These are phyloP conservation scores for Gorsachius goisagi DNA, from an alignment of 2,113 vertebrate species.

Conservation along the genomic window DNA sequence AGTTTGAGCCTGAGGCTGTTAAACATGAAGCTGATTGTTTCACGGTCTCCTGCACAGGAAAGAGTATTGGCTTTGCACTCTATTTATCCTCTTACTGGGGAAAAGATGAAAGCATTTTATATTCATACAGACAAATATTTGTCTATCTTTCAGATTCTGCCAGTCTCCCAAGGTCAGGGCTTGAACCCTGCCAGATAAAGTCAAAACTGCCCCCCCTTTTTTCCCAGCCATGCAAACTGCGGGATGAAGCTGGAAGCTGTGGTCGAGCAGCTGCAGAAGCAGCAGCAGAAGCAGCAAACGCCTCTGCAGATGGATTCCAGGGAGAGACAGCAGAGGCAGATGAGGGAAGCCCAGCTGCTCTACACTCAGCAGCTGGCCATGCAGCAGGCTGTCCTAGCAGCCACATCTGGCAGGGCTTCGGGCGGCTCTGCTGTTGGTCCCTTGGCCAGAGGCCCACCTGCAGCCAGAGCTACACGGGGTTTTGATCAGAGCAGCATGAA, in stretches of 20 bases:
- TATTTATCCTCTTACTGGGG: constrained; percentile 22
- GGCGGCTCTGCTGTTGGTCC: constrained; percentile 60
- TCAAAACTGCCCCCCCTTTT: not conserved
- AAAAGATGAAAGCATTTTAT: constrained; percentile 34
- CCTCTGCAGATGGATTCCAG: constrained; percentile 84
- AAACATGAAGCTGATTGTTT: constrained; percentile 47
- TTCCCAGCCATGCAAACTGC: constrained; percentile 77
- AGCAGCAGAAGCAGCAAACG: constrained; percentile 82
- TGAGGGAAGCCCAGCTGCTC: constrained; percentile 84
- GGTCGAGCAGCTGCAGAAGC: constrained; percentile 92
- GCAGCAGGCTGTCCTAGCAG: constrained; percentile 83
- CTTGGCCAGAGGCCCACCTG: constrained; percentile 73
- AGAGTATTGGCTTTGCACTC: constrained; percentile 22
- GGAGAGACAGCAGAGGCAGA: constrained; percentile 83
- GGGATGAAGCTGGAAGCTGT: constrained; percentile 85
- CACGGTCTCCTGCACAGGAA: constrained; percentile 47
- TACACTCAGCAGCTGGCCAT: constrained; percentile 84
- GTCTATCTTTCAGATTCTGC: constrained; percentile 72
- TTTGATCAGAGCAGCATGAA: constrained; percentile 74
- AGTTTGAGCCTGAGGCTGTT: constrained; percentile 23
- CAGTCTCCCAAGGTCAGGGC: constrained; percentile 72
- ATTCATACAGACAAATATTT: constrained; percentile 31
- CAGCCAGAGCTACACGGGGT: constrained; percentile 25
- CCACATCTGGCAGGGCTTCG: constrained; percentile 71
- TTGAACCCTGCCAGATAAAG: constrained; percentile 48